Percentiles rank a stretch among this genome's conserved stretches.
phyloP scores from a whole-genome alignment of 2,888 invertebrate species.

The Meiosimyza decipiens region DNA sequence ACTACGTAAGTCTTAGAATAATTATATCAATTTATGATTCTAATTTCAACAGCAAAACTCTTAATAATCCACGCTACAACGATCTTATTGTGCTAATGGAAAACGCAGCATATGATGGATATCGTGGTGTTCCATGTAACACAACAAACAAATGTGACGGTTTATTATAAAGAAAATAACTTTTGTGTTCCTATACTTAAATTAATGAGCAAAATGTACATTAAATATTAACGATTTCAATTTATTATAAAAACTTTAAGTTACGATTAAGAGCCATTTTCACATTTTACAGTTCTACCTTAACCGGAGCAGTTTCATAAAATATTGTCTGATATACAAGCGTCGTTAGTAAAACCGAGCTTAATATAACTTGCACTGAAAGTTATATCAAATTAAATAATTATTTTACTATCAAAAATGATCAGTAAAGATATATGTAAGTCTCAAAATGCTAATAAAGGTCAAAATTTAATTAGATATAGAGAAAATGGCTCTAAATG shows the following conservation, averaged over 20 bases:
- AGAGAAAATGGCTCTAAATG: too few species aligned
- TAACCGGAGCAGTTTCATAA: too few species aligned
- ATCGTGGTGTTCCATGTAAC: conserved; percentile 71
- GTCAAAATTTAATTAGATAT: too few species aligned
- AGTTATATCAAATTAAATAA: too few species aligned
- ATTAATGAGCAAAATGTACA: background rate
- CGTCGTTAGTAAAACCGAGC: too few species aligned
- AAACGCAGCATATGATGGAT: conserved; percentile 76
- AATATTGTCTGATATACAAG: too few species aligned
- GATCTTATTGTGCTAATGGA: conserved; percentile 74
- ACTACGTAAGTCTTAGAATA: background rate
- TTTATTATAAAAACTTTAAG: conserved; percentile 21
- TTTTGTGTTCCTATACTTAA: conserved; percentile 11
- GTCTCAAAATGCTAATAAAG: too few species aligned
- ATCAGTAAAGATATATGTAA: too few species aligned
- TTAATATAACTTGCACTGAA: too few species aligned
- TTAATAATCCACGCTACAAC: conserved; percentile 72
- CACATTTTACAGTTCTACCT: too few species aligned
- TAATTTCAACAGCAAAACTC: conserved; percentile 46
- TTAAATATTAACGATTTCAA: conserved; percentile 20
- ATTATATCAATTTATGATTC: background rate
- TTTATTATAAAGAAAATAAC: conserved; percentile 44
- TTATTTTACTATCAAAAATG: too few species aligned
- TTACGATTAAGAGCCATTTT: conserved; percentile 7
- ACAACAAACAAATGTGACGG: conserved; percentile 69